These are phyloP conservation scores for Meteorus colon DNA, from an alignment of 2,888 invertebrate genomes.

Conservation along the genomic window DNA sequence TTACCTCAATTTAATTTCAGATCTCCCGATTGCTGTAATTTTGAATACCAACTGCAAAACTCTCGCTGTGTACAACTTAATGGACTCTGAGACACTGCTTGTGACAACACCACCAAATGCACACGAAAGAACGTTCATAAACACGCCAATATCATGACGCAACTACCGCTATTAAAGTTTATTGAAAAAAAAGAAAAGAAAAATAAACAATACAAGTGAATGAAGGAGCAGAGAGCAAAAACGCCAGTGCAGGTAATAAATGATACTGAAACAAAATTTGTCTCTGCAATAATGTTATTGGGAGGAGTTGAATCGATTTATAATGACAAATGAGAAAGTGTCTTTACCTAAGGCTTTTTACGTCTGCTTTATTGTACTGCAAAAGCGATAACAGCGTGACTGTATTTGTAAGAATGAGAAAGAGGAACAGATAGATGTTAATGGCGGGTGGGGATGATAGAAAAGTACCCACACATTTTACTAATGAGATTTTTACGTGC, in stretches of 20 bases:
- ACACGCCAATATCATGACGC: background rate
- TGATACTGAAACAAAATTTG: background rate
- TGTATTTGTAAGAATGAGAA: background rate
- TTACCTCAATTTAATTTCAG: background rate
- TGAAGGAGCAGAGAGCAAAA: background rate
- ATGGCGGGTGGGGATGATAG: too few relatives aligned
- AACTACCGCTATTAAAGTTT: background rate
- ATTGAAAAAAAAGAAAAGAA: background rate
- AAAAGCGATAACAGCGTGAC: conserved; percentile 1
- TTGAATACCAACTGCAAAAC: background rate
- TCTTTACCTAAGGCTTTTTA: background rate
- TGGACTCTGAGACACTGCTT: background rate
- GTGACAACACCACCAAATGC: background rate
- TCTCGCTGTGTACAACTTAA: background rate
- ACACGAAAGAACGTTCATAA: background rate
- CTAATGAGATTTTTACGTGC: too few relatives aligned
- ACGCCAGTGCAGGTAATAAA: background rate
- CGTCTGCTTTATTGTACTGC: background rate
- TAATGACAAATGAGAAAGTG: background rate
- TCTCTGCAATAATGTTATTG: background rate
- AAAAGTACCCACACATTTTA: too few relatives aligned
- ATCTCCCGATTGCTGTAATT: background rate
- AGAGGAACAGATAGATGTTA: too few relatives aligned
- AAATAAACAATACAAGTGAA: background rate
- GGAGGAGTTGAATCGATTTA: background rate